Percentiles rank a stretch among this genome's conserved stretches.
phyloP scores from a whole-genome alignment of 2,113 vertebrate species.

The Irena cyanogastra region DNA sequence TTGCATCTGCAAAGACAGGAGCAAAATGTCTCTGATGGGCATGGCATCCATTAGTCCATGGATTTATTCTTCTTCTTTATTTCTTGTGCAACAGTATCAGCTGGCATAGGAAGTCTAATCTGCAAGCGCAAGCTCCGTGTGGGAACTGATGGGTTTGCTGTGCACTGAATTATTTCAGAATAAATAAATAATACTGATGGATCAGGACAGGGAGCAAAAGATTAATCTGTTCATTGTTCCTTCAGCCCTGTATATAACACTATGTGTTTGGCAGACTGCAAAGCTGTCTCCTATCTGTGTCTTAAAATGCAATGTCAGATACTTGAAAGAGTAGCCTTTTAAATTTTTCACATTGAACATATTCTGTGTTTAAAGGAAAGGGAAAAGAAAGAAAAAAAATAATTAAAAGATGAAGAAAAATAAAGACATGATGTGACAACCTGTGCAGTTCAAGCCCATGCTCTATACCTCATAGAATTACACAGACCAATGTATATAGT shows the following conservation, averaged over 20 bases:
- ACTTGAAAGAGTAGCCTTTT: neutral
- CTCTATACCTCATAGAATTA: neutral
- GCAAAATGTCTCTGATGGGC: neutral
- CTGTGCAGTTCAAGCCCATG: neutral
- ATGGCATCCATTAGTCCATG: neutral
- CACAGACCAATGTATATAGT: neutral
- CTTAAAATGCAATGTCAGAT: neutral
- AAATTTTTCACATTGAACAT: neutral
- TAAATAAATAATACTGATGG: conserved; percentile 16
- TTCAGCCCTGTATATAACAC: neutral
- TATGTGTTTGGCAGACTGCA: neutral
- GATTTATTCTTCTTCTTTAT: neutral
- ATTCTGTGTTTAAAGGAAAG: neutral
- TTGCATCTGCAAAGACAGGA: neutral
- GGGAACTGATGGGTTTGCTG: neutral
- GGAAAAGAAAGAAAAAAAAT: neutral
- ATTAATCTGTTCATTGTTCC: neutral
- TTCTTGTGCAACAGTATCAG: neutral
- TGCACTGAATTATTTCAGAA: neutral
- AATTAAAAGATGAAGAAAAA: neutral
- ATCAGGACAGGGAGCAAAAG: neutral
- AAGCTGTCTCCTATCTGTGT: neutral
- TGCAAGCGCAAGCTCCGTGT: neutral
- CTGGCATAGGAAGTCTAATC: neutral
- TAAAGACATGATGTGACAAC: neutral